Conservation (phyloP, 2,888 invertebrate genomes). For the Metallyticus violacea region DNA sequence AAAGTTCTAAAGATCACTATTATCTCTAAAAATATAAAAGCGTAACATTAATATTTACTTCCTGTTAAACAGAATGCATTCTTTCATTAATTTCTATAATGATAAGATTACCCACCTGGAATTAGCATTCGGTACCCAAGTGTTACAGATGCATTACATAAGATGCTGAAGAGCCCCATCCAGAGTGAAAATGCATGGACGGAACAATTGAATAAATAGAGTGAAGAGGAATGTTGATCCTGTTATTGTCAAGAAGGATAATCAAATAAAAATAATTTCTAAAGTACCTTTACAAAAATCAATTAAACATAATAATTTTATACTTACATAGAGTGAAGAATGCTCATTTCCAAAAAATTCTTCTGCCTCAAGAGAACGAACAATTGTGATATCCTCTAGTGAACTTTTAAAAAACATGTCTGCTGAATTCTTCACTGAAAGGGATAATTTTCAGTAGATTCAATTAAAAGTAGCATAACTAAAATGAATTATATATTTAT, state of each 20-base stretch:
- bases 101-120: not conserved
- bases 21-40: too few relatives aligned
- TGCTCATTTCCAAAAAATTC: conserved; percentile 13
- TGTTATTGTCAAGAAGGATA: not conserved
- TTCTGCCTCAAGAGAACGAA: conserved; percentile 18
- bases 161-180: conserved; percentile 21
- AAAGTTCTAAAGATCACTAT: too few relatives aligned
- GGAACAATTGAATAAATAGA: conserved; percentile 2
- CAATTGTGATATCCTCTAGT: conserved; percentile 10
- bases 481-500: too few relatives aligned
- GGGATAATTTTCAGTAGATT: not conserved
- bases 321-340: conserved; percentile 3
- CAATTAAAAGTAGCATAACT: not conserved
- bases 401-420: not conserved
- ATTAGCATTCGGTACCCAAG: not conserved
- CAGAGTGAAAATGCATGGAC: conserved; percentile 25
- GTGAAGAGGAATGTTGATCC: conserved; percentile 2
- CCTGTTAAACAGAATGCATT: too few relatives aligned
- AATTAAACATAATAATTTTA: not conserved
- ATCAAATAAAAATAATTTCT: too few relatives aligned
- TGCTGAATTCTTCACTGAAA: not conserved
- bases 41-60: too few relatives aligned
- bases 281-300: too few relatives aligned
- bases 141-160: not conserved
- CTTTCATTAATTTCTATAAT: too few relatives aligned